Evolutionary conservation across 2,113 vertebrate genomes (phyloP).

Genomic region (Colius striatus): DNA sequence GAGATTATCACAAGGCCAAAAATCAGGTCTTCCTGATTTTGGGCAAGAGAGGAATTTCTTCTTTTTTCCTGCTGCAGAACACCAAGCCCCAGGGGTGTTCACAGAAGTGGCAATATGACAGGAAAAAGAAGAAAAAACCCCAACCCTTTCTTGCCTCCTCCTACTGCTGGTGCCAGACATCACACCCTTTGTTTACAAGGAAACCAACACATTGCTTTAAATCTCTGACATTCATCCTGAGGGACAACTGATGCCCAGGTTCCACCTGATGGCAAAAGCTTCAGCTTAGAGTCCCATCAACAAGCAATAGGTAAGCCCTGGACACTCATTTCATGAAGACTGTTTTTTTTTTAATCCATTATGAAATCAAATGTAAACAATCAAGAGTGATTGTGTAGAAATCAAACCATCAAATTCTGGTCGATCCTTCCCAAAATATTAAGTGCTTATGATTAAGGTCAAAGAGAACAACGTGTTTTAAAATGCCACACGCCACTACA

Average conservation of each 20-base stretch:
- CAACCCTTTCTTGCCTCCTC: neutral
- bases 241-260: neutral
- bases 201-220: slow-evolving; percentile 29
- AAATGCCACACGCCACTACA: neutral
- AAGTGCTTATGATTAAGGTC: neutral
- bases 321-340: neutral
- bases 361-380: slow-evolving; percentile 1
- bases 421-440: neutral
- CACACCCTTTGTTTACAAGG: neutral
- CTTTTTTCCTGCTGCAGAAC: slow-evolving; percentile 7
- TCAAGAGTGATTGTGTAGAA: neutral
- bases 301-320: neutral
- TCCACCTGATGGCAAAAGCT: neutral
- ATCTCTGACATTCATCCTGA: neutral
- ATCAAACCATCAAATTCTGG: neutral
- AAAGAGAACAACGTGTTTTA: neutral
- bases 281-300: neutral
- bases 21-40: neutral
- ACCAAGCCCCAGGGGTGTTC: neutral
- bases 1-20: neutral
- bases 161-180: neutral
- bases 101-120: neutral
- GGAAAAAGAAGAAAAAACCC: neutral
- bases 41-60: neutral
- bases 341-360: neutral